phyloP scores from a whole-genome alignment of 2,113 vertebrate species.

The Rhombomys opimus region DNA sequence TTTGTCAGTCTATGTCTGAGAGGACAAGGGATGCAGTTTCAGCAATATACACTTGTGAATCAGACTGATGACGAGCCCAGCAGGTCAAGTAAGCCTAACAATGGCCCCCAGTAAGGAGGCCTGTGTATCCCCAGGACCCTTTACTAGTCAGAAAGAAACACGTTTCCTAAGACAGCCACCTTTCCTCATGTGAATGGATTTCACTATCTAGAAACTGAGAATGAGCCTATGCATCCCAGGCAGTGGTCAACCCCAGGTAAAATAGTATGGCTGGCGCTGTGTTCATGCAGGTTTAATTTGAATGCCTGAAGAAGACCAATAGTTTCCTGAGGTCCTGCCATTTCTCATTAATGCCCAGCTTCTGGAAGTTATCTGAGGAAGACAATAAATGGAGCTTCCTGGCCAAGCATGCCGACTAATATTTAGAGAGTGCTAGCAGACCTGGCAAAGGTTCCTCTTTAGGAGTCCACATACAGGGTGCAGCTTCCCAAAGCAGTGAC shows the following conservation, averaged over 20 bases:
- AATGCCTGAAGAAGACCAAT: background rate
- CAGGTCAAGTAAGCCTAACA: background rate
- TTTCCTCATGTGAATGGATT: background rate
- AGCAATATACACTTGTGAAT: background rate
- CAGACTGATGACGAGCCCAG: background rate
- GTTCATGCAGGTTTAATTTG: background rate
- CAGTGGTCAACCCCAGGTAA: rapidly evolving
- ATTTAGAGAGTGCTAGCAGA: background rate
- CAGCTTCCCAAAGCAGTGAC: conserved; percentile 76
- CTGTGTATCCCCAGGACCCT: background rate
- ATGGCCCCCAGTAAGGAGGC: background rate
- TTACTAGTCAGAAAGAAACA: background rate
- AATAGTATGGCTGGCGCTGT: background rate
- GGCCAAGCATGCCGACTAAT: background rate
- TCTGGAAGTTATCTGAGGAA: background rate
- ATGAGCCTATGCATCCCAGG: background rate
- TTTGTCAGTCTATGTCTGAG: background rate
- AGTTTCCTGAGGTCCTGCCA: background rate
- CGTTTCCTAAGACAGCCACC: background rate
- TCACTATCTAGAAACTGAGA: background rate
- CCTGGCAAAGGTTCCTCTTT: background rate
- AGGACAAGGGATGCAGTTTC: background rate
- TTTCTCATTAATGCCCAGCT: background rate
- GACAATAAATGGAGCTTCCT: background rate
- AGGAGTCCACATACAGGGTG: background rate